Evolutionary conservation across 2,797 vertebrate species (phyloP).

Genomic region (Jordanella pulchra): DNA sequence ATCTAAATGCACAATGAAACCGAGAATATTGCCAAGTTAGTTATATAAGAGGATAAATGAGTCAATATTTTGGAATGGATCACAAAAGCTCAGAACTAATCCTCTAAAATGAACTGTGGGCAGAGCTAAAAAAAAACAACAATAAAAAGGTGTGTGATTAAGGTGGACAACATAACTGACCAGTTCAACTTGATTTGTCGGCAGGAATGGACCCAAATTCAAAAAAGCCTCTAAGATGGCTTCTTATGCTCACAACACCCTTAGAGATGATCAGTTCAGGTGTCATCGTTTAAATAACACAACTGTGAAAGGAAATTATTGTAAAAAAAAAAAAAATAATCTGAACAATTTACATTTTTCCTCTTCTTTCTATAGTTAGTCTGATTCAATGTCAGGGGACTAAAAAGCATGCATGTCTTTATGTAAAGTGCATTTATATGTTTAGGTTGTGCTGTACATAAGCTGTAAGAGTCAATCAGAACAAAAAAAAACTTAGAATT

Average conservation of each 20-base stretch:
- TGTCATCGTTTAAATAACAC: background rate
- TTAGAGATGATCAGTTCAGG: no score
- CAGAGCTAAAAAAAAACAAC: background rate
- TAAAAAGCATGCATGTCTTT: background rate
- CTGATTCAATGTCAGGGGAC: background rate
- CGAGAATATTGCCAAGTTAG: background rate
- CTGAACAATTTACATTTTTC: no score
- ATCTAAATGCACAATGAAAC: background rate
- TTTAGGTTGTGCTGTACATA: constrained; percentile 21
- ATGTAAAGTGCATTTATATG: background rate
- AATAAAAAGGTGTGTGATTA: background rate
- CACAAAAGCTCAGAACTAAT: background rate
- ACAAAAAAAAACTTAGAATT: constrained; percentile 40
- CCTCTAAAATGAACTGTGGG: background rate
- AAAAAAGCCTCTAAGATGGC: no score
- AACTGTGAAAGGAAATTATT: background rate
- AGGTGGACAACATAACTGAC: background rate
- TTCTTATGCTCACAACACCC: no score
- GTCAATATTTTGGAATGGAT: constrained; percentile 4
- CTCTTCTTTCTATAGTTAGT: no score
- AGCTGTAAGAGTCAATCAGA: constrained; percentile 43
- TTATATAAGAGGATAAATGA: background rate
- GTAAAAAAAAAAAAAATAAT: background rate
- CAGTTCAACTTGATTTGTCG: no score
- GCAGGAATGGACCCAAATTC: background rate